Percentiles rank a stretch among this genome's conserved stretches.
These are phyloP conservation scores for Onchidella celtica DNA, from an alignment of 2,888 invertebrate genomes.

Conservation along the genomic window DNA sequence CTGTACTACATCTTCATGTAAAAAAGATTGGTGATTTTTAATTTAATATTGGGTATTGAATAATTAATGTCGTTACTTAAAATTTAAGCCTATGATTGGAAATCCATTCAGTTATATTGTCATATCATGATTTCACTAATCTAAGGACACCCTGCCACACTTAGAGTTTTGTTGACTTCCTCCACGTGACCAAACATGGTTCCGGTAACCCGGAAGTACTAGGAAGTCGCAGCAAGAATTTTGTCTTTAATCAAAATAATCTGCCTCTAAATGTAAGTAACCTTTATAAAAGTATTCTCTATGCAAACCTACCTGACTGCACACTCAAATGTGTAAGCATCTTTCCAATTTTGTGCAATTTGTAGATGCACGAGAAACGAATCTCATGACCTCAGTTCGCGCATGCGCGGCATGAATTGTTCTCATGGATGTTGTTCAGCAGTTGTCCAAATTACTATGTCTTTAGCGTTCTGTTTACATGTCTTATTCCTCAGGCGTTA, in stretches of 20 bases:
- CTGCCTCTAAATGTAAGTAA: neutral
- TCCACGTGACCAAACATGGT: constrained; percentile 50
- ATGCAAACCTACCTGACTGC: neutral
- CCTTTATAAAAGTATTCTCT: neutral
- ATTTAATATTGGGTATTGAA: too few relatives aligned
- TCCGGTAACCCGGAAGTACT: constrained; percentile 42
- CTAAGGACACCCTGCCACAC: too few relatives aligned
- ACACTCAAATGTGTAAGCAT: neutral
- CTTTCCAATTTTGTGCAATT: neutral
- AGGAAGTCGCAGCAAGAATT: constrained; percentile 14
- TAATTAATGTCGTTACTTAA: too few relatives aligned
- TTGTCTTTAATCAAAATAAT: neutral
- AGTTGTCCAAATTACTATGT: constrained; percentile 31
- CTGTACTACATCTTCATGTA: too few relatives aligned
- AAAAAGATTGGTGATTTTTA: too few relatives aligned
- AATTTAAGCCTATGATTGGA: too few relatives aligned
- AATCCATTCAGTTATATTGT: too few relatives aligned
- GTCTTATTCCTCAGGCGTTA: neutral
- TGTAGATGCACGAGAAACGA: constrained; percentile 11
- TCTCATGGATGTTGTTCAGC: constrained; percentile 44
- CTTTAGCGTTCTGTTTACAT: constrained; percentile 28
- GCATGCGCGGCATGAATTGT: constrained; percentile 57
- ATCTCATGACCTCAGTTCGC: constrained; percentile 50
- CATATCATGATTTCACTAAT: too few relatives aligned
- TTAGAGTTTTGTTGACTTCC: neutral